A percentile compares a stretch with the other conserved stretches of the same genome.
Conservation (phyloP, 2,113 vertebrate genomes). For the Sclerurus mexicanus region DNA sequence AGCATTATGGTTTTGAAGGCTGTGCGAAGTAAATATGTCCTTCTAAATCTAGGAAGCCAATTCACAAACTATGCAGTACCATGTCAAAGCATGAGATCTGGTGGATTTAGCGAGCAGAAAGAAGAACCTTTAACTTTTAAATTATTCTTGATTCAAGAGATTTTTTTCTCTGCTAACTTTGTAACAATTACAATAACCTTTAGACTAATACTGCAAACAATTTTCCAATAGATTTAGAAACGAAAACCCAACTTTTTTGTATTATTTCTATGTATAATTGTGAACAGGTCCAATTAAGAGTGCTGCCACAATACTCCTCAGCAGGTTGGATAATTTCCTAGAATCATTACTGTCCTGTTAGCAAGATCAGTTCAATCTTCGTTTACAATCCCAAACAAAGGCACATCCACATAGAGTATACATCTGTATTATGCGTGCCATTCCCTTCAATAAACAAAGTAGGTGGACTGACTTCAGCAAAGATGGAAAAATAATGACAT, state of each 20-base stretch:
- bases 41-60: neutral
- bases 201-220: neutral
- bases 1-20: neutral
- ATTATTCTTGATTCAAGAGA: neutral
- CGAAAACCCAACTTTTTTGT: neutral
- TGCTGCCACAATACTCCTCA: neutral
- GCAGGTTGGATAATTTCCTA: neutral
- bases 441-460: neutral
- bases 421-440: neutral
- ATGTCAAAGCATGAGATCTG: neutral
- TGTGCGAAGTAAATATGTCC: neutral
- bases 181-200: neutral
- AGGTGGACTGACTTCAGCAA: neutral
- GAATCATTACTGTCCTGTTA: neutral
- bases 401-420: neutral
- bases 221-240: neutral
- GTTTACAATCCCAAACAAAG: neutral
- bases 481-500: neutral
- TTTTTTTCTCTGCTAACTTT: neutral
- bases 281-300: neutral
- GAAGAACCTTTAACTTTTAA: neutral
- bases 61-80: neutral
- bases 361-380: neutral
- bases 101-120: neutral
- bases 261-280: neutral